A percentile compares a stretch with the other conserved stretches of the same genome.
Evolutionary conservation across 2,113 vertebrate genomes (phyloP).

Genomic region (Catharus fuscescens): DNA sequence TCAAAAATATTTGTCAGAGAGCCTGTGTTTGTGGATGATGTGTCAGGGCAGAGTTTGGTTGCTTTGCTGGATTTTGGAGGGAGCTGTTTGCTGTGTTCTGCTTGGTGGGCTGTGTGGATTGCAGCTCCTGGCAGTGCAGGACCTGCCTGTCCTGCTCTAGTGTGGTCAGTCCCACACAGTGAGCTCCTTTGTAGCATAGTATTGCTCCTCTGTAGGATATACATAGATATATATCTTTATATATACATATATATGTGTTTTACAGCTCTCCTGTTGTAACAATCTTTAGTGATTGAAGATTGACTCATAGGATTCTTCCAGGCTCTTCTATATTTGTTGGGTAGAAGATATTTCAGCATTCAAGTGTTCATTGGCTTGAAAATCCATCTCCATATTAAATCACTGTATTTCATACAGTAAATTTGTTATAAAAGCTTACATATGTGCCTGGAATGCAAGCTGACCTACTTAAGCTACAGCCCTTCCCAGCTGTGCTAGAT

Average conservation of each 20-base stretch:
- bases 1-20: neutral
- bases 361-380: neutral
- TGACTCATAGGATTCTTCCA: neutral
- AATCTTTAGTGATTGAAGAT: neutral
- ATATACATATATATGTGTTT: neutral
- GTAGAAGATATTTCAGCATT: neutral
- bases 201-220: neutral
- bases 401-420: neutral
- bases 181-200: neutral
- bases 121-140: neutral
- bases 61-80: neutral
- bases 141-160: neutral
- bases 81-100: neutral
- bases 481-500: neutral
- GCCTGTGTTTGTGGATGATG: accelerated
- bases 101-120: neutral
- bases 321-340: neutral
- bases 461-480: neutral
- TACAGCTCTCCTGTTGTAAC: neutral
- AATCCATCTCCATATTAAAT: neutral
- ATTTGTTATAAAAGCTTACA: neutral
- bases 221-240: neutral
- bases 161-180: neutral
- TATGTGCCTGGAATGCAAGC: neutral
- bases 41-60: neutral